Base-by-base conservation (phyloP, 1,140 invertebrate genomes). In the Halotydeus destructor region DNA sequence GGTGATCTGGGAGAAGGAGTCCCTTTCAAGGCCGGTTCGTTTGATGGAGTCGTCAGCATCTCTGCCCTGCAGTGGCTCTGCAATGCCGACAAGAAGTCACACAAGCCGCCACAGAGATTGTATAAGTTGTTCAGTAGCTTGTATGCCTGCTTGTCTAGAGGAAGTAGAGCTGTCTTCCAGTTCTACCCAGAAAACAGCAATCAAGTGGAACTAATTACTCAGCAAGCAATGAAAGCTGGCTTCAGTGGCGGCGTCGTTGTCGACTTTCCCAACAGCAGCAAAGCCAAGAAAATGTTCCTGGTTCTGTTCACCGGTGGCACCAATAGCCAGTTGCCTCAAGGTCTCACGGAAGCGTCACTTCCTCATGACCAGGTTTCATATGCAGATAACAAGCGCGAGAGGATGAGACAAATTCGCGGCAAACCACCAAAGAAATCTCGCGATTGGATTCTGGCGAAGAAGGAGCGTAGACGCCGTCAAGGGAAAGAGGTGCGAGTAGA, bases 51-150 rank as follows among this genome's bases (percentile, higher is more conserved):
- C 14, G 78, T 98, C 49, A 65, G 67, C 49, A 69, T 72, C 25
- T 93, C 85, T 46, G 91, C 91, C 0, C 58, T 99, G n/a, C 94
- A 99, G 60, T 99, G 94, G 94, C 64, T 99, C 0, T 98, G 93
- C 57, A 96, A 98, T 71, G 88, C 88, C 11, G 89, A 98, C 59
- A 86, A 91, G 65, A 72, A 68, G 28, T 69, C 65, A 43, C 86
- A 99, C 55, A 75, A 84, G 56, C 89, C 93, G 12, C 69, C 75
- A 3, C 86, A 89, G 61, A 69, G 94, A 57, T 60, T 99, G 3
- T 70, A 78, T 43, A 76, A 70, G 54, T 96, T 99, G 58, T 99
- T 99, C 56, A 76, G 75, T 40, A 72, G 79, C 16, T 64, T 98
- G 9, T 97, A 84, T 65, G 72, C 80, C 1, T 74, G 69, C 55